Conservation (phyloP, 2,113 vertebrate genomes). For the Edolisoma coerulescens region DNA sequence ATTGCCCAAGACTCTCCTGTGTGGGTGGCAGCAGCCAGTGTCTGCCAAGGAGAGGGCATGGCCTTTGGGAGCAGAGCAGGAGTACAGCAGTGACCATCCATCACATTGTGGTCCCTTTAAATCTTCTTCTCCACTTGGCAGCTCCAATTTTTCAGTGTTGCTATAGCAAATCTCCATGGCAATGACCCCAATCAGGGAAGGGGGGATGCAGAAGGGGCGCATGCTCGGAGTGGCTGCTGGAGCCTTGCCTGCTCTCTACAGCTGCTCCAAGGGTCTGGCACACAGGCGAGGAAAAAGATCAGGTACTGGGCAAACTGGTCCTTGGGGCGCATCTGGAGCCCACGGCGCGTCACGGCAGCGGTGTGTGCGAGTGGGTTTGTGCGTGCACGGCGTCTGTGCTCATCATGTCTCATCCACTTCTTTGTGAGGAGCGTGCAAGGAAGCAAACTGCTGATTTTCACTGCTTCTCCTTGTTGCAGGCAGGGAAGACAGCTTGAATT, state of each 20-base stretch:
- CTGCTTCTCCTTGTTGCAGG: background rate
- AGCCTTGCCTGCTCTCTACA: background rate
- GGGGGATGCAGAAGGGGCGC: slow-evolving; percentile 24
- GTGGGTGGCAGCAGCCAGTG: background rate
- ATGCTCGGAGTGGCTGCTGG: slow-evolving; percentile 52
- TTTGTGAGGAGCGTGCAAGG: background rate
- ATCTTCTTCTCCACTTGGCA: slow-evolving; percentile 55
- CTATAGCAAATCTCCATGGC: slow-evolving; percentile 63
- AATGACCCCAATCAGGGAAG: slow-evolving; percentile 45
- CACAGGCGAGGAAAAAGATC: background rate
- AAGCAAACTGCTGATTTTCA: background rate
- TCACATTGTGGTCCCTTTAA: slow-evolving; percentile 39
- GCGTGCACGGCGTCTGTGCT: background rate
- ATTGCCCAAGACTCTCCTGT: background rate
- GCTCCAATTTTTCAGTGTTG: slow-evolving; percentile 48
- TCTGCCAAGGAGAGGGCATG: background rate
- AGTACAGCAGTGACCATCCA: background rate
- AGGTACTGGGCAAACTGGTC: slow-evolving; percentile 21
- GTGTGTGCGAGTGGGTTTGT: background rate
- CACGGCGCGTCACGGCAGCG: rapidly evolving
- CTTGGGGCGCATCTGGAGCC: background rate
- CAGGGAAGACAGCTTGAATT: background rate
- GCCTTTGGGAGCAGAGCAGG: background rate
- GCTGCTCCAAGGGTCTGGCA: slow-evolving; percentile 13
- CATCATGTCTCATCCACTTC: rapidly evolving